These are phyloP conservation scores for Phymanthus crucifer DNA, from an alignment of 92 coral and sea anemone genomes.

Conservation along the genomic window DNA sequence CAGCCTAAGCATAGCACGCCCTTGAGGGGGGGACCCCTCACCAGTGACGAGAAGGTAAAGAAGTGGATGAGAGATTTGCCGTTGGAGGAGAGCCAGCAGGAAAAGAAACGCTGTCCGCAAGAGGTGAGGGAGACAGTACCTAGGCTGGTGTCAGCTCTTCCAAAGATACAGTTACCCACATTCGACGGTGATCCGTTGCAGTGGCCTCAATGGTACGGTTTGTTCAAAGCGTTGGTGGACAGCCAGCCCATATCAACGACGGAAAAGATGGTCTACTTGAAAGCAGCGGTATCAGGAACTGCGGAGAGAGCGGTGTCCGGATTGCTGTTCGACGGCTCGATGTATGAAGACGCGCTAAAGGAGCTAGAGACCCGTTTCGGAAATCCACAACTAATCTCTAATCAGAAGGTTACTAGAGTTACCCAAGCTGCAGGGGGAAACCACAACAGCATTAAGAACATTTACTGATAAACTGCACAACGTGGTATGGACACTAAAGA, in stretches of 20 bases:
- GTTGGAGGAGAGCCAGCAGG: neutral
- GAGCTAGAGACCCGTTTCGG: slow-evolving; percentile 32
- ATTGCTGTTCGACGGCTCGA: slow-evolving; percentile 42
- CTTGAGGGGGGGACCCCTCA: neutral
- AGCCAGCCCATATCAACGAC: slow-evolving; percentile 17
- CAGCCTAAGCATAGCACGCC: neutral
- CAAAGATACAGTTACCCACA: slow-evolving; percentile 9
- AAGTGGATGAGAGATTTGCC: slow-evolving; percentile 1
- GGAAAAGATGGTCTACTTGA: slow-evolving; percentile 26
- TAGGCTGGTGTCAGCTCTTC: neutral
- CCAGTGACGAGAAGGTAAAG: neutral
- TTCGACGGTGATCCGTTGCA: slow-evolving; percentile 35
- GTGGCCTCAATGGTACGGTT: slow-evolving; percentile 42
- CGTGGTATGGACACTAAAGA: slow-evolving; percentile 30
- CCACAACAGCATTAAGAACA: slow-evolving; percentile 10
- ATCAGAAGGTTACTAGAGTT: slow-evolving; percentile 23
- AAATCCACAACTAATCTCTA: slow-evolving; percentile 32
- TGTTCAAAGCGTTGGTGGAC: slow-evolving; percentile 37
- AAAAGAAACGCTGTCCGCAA: neutral
- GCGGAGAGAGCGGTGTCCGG: slow-evolving; percentile 49
- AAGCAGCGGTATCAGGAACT: slow-evolving; percentile 24
- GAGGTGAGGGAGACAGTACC: neutral
- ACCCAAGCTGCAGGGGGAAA: slow-evolving; percentile 24
- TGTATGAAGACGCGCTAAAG: slow-evolving; percentile 29
- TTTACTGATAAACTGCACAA: slow-evolving; percentile 47